Percentiles rank a stretch among this genome's conserved stretches.
phyloP scores from a whole-genome alignment of 2,797 vertebrate genomes.

The Neomorphus geoffroyi region DNA sequence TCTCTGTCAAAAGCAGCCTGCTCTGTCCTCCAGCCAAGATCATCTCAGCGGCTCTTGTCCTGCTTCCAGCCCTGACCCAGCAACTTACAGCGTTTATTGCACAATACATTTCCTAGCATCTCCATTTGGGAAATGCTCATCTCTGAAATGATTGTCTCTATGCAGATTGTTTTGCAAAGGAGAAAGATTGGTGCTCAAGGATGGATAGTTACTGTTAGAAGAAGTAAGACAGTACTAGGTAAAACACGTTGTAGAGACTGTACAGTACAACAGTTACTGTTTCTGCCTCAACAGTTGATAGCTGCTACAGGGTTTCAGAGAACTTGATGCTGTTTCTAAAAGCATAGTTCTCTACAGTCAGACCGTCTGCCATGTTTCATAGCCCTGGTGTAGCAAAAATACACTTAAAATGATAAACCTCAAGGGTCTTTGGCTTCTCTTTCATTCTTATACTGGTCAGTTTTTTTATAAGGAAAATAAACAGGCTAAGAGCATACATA shows the following conservation, averaged over 20 bases:
- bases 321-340: neutral
- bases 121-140: neutral
- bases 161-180: neutral
- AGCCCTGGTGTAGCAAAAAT: neutral
- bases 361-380: neutral
- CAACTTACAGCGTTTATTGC: neutral
- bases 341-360: neutral
- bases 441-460: neutral
- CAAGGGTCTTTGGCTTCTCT: neutral
- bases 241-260: neutral
- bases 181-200: neutral
- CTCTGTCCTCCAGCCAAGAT: neutral
- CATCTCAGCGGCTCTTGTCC: neutral
- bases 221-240: neutral
- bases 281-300: neutral
- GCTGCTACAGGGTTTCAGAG: neutral
- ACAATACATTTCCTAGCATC: constrained; percentile 1
- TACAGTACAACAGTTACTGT: neutral
- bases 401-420: neutral
- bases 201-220: neutral
- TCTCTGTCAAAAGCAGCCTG: neutral
- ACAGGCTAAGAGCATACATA: neutral
- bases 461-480: neutral
- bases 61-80: neutral
- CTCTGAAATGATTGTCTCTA: neutral